phyloP scores from a whole-genome alignment of 2,888 invertebrate species.

The Apotomis betuletana region DNA sequence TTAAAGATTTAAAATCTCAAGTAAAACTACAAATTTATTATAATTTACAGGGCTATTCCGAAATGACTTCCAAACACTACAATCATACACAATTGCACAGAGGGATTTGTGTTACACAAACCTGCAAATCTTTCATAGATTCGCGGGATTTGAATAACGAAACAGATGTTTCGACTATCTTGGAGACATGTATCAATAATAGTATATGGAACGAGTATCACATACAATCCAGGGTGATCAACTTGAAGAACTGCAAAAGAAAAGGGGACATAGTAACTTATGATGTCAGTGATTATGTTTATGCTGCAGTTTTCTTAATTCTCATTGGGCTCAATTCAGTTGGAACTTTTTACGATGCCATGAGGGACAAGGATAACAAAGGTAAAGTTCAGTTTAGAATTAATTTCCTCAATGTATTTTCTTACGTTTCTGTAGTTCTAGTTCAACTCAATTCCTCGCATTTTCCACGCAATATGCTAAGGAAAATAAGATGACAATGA shows the following conservation, averaged over 20 bases:
- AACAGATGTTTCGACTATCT: neutral
- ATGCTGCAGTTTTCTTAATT: neutral
- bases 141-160: neutral
- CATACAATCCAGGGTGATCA: constrained; percentile 18
- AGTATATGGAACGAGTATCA: constrained; percentile 36
- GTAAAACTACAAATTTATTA: no score
- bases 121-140: constrained; percentile 22
- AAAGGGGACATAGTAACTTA: neutral
- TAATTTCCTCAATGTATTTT: neutral
- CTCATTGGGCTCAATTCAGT: constrained; percentile 5
- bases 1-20: no score
- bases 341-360: constrained; percentile 19
- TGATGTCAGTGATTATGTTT: constrained; percentile 6
- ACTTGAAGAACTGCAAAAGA: constrained; percentile 4
- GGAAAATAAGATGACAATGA: no score
- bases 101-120: constrained; percentile 27
- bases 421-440: neutral
- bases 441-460: no score
- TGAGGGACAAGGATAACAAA: neutral
- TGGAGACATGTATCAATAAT: constrained; percentile 40
- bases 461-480: no score
- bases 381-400: neutral
- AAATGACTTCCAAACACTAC: constrained; percentile 29
- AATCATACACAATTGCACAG: constrained; percentile 37
- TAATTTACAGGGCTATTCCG: constrained; percentile 35